Conservation (phyloP, 1,140 invertebrate species). For the Nasonia longicornis region DNA sequence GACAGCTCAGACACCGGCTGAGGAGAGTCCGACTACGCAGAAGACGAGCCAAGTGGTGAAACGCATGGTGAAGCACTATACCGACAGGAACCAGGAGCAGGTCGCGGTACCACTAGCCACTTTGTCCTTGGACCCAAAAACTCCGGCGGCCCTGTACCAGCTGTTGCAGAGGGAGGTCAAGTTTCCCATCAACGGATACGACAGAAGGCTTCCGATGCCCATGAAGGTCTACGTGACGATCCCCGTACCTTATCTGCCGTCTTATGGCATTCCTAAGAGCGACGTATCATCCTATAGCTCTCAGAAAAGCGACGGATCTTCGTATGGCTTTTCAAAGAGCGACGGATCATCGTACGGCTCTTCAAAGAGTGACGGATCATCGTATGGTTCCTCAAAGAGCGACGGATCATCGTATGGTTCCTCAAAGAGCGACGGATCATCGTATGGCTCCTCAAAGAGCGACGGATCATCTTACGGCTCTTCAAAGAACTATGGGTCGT, state of each 20-base stretch:
- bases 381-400: too few relatives aligned
- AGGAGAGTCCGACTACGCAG: neutral
- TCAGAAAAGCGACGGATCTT: neutral
- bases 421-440: neutral
- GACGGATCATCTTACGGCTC: neutral
- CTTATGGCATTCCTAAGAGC: neutral
- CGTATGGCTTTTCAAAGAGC: too few relatives aligned
- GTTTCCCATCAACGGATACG: constrained; percentile 56
- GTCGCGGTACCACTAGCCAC: neutral
- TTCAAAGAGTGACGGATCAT: neutral
- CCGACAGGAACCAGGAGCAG: constrained; percentile 16
- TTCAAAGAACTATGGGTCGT: too few relatives aligned
- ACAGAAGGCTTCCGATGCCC: constrained; percentile 59
- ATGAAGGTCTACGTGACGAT: constrained; percentile 62
- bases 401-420: neutral
- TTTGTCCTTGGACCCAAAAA: neutral
- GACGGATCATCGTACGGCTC: neutral
- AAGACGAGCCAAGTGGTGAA: neutral
- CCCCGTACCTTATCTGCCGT: constrained; percentile 60
- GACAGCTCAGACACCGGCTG: neutral
- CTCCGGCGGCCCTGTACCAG: neutral
- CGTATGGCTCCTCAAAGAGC: too few relatives aligned
- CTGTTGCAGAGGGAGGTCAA: constrained; percentile 49
- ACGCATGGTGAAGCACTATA: neutral
- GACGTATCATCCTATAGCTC: too few relatives aligned